Base-by-base conservation (phyloP, 2,797 vertebrate species). In the Anableps anableps region DNA sequence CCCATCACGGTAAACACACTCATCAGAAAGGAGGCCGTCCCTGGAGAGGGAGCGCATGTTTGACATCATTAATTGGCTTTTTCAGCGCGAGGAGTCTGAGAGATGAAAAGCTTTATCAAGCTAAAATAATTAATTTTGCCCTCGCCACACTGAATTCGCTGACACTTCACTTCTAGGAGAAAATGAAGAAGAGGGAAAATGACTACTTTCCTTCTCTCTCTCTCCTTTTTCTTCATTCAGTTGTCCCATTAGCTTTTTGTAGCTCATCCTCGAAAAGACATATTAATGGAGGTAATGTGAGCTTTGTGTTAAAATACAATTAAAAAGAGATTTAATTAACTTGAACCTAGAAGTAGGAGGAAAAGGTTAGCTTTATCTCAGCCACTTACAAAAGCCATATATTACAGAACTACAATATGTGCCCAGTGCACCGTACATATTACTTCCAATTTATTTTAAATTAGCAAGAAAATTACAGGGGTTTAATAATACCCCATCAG, bases 61-160 rank as follows among this genome's bases (percentile, higher is more conserved):
- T 99, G 98, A 99, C 98, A 98, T 99, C 97, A 97, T 99, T 99
- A 99, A 99, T 99, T 99, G 98, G 97, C 97, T 99, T 99, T 94
- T 99, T 98, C 98, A 97, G 96, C 95, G 97, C 97, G 96, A 97
- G 95, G 96, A 99, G 97, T 98, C 98, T 97, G 96, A 97, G 97
- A 98, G 97, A 98, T 98, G 97, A 99, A 99, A 99, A 99, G 97
- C 97, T 98, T 99, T 98, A 98, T 99, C 98, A 98, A 97, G 97
- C 98, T 98, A 98, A 98, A 99, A 99, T 98, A 99, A 99, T 99
- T 98, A 97, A 98, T 99, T 99, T 98, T 97, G 96, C 96, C 91
- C 80, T 87, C 95, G 95, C 96, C 91, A 83, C 86, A 94, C 96
- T 92, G 96, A 97, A 98, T 97, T 97, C 95, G 97, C 97, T 99